Base-by-base conservation (phyloP, 1,140 invertebrate genomes). In the Sarcophaga bullata region DNA sequence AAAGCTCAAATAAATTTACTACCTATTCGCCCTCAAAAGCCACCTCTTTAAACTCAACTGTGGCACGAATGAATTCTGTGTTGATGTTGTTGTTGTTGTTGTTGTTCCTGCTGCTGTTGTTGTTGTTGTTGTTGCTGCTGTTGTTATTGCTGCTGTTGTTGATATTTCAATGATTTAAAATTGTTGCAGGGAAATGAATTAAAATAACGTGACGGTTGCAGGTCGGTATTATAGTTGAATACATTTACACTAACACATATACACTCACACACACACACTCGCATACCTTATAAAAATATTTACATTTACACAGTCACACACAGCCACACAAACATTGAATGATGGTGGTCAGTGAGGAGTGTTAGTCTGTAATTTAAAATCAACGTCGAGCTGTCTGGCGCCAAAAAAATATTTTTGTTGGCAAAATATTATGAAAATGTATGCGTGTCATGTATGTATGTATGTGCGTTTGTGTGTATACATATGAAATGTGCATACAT, bases 311-410 rank as follows among this genome's bases (percentile, higher is more conserved):
- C 54, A 58, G 3, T 15, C 7, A 15, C 54, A 58, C 15, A 58
- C n/a, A 58, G n/a, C 15, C 13, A 58, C 1, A 58, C 6, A 58
- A 58, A 13, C 25, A 37, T 37, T 37, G 25, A 37, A 37, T 37
- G 25, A 37, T n/a, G 50, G n/a, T 78, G 75, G 75, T 78, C 75
- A 78, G 49, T 15, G 13, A 9, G 73, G n/a, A 58, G 17, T 78
- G 75, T 50, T 78, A 78, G 48, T 78, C 75, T 78, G 75, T 78
- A 78, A 78, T 78, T 78, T 78, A 78, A 78, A 78, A 50, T 78
- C 75, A 78, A 78, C 75, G 75, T 50, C 75, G 48, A 78, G 48
- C 75, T 78, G 75, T 78, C 75, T 78, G 75, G 75, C 75, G 75
- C 75, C 75, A 50, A 52, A 78, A 50, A 15, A 19, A 78, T 37